A percentile compares a stretch with the other conserved stretches of the same genome.
Conservation (phyloP, 2,113 vertebrate species). For the Collichthys lucidus region DNA sequence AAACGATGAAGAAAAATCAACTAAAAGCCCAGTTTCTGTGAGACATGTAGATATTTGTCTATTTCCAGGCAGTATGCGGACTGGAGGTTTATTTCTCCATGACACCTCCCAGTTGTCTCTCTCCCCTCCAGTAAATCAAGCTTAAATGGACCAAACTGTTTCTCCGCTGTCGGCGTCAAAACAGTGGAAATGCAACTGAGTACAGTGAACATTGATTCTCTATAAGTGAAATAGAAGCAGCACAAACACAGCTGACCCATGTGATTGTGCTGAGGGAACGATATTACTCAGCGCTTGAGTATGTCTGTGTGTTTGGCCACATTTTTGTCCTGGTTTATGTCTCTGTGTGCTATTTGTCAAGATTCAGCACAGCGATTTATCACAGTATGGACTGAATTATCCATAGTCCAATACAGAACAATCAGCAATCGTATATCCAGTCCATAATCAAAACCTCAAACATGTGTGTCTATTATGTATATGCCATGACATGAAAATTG, state of each 20-base stretch:
- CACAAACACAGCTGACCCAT: slow-evolving; percentile 51
- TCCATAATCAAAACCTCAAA: slow-evolving; percentile 22
- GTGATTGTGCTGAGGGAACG: slow-evolving; percentile 13
- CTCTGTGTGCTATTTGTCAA: slow-evolving; percentile 7
- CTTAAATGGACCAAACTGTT: slow-evolving; percentile 10
- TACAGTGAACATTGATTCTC: slow-evolving; percentile 56
- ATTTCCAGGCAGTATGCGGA: slow-evolving; percentile 16
- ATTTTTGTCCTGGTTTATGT: not conserved
- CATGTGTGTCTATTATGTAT: not conserved
- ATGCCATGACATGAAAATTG: not conserved
- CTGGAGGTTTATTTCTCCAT: slow-evolving; percentile 46
- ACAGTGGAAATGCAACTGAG: slow-evolving; percentile 29
- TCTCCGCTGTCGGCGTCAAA: slow-evolving; percentile 18
- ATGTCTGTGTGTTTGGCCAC: slow-evolving; percentile 12
- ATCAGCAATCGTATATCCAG: slow-evolving; percentile 37
- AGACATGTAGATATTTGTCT: slow-evolving; percentile 48
- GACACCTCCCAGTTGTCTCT: slow-evolving; percentile 32
- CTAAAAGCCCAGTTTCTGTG: slow-evolving; percentile 51
- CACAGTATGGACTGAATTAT: slow-evolving; percentile 28
- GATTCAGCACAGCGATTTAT: slow-evolving; percentile 8
- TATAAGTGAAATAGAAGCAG: slow-evolving; percentile 40
- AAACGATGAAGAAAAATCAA: slow-evolving; percentile 58
- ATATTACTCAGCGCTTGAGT: slow-evolving; percentile 11
- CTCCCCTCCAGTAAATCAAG: slow-evolving; percentile 57
- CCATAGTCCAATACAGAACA: slow-evolving; percentile 39